Conservation (phyloP, 1,140 invertebrate genomes). For the Scaptomyza pallida region DNA sequence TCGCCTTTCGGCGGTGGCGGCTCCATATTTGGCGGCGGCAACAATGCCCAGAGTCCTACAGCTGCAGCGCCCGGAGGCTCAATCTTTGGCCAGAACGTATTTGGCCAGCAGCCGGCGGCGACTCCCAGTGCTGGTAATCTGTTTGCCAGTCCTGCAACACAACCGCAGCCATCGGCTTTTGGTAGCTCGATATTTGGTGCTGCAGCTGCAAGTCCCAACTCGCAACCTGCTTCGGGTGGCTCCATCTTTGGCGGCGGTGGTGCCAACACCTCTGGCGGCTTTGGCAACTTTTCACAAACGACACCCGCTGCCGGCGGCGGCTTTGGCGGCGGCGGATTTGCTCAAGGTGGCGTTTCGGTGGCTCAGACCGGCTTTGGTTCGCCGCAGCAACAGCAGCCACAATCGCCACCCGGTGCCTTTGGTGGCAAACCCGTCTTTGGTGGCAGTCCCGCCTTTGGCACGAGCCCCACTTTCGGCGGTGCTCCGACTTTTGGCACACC, state of each 20-base stretch:
- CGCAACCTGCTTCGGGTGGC: conserved; percentile 50
- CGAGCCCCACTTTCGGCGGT: conserved; percentile 84
- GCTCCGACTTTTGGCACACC: conserved; percentile 85
- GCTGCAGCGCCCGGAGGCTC: conserved; percentile 46
- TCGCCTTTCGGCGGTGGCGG: conserved; percentile 47
- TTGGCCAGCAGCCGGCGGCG: conserved; percentile 41
- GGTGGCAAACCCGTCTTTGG: conserved; percentile 77
- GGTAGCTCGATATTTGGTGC: conserved; percentile 47
- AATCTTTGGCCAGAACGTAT: conserved; percentile 68
- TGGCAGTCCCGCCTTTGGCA: conserved; percentile 83
- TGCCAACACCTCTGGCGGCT: conserved; percentile 61
- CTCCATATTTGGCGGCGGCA: conserved; percentile 64
- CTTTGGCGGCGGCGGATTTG: conserved; percentile 69
- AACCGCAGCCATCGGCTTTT: conserved; percentile 41
- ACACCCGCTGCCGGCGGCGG: conserved; percentile 41
- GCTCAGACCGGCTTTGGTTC: conserved; percentile 84
- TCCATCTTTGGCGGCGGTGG: conserved; percentile 75
- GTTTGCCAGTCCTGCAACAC: conserved; percentile 49
- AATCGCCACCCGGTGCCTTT: conserved; percentile 50
- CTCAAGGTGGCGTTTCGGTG: conserved; percentile 58
- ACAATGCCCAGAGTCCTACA: conserved; percentile 38
- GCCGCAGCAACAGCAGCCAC: conserved; percentile 57
- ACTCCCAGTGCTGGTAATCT: conserved; percentile 54
- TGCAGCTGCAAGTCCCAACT: conserved; percentile 29
- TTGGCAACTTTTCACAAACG: conserved; percentile 80